Evolutionary conservation across 2,113 vertebrate species (phyloP).

Genomic region (Gymnobelideus leadbeateri): DNA sequence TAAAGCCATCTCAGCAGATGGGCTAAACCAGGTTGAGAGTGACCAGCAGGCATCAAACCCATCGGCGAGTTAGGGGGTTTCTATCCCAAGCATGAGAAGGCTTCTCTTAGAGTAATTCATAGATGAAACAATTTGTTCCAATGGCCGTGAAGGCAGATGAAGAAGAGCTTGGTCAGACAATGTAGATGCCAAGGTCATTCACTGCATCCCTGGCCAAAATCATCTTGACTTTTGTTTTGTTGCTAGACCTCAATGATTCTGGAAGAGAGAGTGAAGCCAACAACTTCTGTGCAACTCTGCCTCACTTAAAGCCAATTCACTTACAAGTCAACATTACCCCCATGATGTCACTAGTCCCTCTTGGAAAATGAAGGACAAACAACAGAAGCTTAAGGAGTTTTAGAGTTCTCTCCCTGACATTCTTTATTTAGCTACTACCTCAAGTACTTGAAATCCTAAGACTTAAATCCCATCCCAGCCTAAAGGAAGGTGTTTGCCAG

Average conservation of each 20-base stretch:
- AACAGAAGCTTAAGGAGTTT: not conserved
- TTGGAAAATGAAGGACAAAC: not conserved
- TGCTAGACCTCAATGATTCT: not conserved
- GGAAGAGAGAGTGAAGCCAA: not conserved
- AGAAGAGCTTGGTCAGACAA: not conserved
- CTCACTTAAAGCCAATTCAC: not conserved
- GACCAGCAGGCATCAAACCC: not conserved
- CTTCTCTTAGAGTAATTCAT: not conserved
- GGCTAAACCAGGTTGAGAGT: not conserved
- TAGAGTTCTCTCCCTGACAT: not conserved
- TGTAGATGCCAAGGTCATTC: not conserved
- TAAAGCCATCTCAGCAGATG: too few species aligned
- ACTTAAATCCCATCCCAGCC: not conserved
- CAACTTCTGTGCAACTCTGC: not conserved
- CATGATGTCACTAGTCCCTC: not conserved
- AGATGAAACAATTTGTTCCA: not conserved
- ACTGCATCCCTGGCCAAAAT: not conserved
- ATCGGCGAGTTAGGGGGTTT: too few species aligned
- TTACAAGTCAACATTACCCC: not conserved
- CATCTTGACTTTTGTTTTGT: not conserved
- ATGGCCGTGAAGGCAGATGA: not conserved
- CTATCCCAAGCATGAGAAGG: not conserved
- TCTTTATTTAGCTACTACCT: not conserved
- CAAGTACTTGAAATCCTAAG: not conserved
- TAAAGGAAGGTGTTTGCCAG: not conserved